Evolutionary conservation across 2,797 vertebrate species (phyloP), one percentile per base, ranked within the genome.

Genomic region (Phalanger gymnotis): DNA sequence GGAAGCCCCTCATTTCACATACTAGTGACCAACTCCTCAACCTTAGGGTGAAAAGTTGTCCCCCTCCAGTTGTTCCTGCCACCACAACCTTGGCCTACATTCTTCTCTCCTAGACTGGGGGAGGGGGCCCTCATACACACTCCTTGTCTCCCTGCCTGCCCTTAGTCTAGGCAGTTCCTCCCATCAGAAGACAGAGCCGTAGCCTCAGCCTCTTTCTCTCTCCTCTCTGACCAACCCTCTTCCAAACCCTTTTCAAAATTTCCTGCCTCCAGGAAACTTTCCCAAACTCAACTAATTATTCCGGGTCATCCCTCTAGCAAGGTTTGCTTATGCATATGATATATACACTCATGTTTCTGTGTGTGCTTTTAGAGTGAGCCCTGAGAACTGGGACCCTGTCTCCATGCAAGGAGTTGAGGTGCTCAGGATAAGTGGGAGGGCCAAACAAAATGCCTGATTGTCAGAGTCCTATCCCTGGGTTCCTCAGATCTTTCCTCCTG

Each of bases 321-420:
- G 2, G 16, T 81, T 47, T 81, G n/a, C n/a, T 81, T 81, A 22
- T 9, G n/a, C 7, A 19, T 40, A 10, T 19, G 6, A 19, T 9
- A 73, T 2, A n/a, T 13, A 73, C 7, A n/a, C 58, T 66, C 1
- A 3, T 40, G 19, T 81, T n/a, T 73, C 81, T 96, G 87, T 51
- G 54, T 90, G 87, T 58, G 94, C n/a, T 90, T 58, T 81, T n/a
- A 53, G 92, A 95, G 95, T 66, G 54, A 94, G 9, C 56, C n/a
- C 54, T 52, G 58, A 93, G 93, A 81, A 16, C 40, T 93, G 12
- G 94, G 54, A 56, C 47, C 54, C n/a, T 13, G 58, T 53, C 57
- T 95, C 90, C 57, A 92, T 40, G 91, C 9, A 73, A 90, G n/a
- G 13, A 14, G 14, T 66, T n/a, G 61, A 34, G 61, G 34, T 66